Percentiles rank a stretch among this genome's conserved stretches.
These are phyloP conservation scores for Limnephilus lunatus DNA, from an alignment of 2,888 invertebrate genomes.

Conservation along the genomic window DNA sequence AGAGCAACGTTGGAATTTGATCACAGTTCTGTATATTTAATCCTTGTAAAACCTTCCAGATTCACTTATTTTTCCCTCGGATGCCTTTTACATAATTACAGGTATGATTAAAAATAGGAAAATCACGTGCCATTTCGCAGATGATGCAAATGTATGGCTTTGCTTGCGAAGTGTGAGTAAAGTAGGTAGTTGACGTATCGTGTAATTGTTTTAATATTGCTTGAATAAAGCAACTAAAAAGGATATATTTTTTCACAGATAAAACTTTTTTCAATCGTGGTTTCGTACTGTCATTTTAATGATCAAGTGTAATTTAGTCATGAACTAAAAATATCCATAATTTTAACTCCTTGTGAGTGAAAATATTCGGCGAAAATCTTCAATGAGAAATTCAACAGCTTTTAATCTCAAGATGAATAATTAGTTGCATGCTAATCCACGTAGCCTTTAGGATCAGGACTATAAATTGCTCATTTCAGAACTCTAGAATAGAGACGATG, in stretches of 20 bases:
- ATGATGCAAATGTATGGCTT: too few species aligned
- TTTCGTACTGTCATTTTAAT: neutral
- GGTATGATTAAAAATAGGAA: too few species aligned
- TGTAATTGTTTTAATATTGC: neutral
- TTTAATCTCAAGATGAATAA: neutral
- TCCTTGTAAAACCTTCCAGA: too few species aligned
- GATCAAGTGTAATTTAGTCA: neutral
- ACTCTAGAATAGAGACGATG: neutral
- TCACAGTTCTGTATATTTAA: too few species aligned
- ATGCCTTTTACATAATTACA: too few species aligned
- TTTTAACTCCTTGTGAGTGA: neutral
- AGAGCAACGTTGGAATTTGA: too few species aligned
- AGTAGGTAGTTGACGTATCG: too few species aligned
- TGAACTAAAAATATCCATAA: neutral
- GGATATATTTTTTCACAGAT: neutral
- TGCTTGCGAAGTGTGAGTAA: too few species aligned
- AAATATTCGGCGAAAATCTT: neutral
- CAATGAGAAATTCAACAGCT: neutral
- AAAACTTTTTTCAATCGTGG: neutral
- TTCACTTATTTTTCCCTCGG: too few species aligned
- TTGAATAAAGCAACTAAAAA: neutral
- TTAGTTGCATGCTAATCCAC: neutral
- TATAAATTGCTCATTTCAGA: neutral
- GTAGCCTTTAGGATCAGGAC: neutral
- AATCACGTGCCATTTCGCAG: too few species aligned